Evolutionary conservation across 2,113 vertebrate genomes (phyloP), one percentile per base, ranked within the genome.

Genomic region (Podiceps cristatus): DNA sequence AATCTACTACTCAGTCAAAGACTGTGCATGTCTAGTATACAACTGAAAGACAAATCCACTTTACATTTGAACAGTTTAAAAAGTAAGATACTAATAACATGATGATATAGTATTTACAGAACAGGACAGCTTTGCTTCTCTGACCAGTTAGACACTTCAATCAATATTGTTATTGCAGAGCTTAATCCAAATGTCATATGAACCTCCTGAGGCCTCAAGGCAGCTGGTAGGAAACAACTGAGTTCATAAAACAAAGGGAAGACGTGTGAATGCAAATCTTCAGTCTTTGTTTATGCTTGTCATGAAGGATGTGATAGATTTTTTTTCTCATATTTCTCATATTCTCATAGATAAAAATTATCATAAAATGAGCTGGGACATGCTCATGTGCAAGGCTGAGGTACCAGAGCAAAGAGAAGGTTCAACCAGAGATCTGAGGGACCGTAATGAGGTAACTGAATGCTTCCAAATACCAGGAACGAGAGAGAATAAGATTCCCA

Each of bases 81-180:
- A 69, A 11, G 28, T 19, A 67, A 56, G 72, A 42, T 15, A 71
- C 52, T 75, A 62, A 80, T 53, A 93, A 75, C 47, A n/a, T 0
- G 1, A 55, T 77, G 52, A 44, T 53, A 71, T 8, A 89, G 44
- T 49, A 89, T 84, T 81, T 87, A 80, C 72, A 86, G 40, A 63
- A 76, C 18, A 86, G 86, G 72, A 72, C 72, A 78, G 68, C 83
- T 81, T 84, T 86, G 68, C 40, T 81, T 7, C 88, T 88, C 71
- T 92, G 88, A 72, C 92, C 72, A 81, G 44, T 35, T 56, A 81
- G 64, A 87, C 35, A 28, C 52, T 92, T 92, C 49, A 71, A 63
- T 95, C 90, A 83, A 81, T 74, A 31, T 12, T 89, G 72, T 78
- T 88, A 92, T n/a, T 95, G 68, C 47, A 96, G 72, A 96, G 79